phyloP scores from a whole-genome alignment of 2,888 invertebrate species.

The Acanthosoma haemorrhoidale region DNA sequence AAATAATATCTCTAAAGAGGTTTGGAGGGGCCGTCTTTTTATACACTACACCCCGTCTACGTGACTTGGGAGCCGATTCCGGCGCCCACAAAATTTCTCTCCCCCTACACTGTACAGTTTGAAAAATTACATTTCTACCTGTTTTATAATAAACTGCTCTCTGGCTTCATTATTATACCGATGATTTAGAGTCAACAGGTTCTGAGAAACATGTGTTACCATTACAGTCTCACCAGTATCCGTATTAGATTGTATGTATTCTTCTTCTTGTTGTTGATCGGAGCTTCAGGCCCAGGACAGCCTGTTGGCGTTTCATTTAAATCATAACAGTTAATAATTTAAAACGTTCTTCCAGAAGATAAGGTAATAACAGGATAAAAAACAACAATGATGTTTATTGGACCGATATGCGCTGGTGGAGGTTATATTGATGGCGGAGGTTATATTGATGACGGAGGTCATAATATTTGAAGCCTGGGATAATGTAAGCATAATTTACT shows the following conservation, averaged over 20 bases:
- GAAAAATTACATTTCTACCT: conserved; percentile 7
- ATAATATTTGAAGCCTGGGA: not conserved
- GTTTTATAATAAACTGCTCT: conserved; percentile 4
- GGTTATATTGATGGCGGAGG: not conserved
- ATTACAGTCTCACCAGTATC: not conserved
- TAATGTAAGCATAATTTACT: conserved; percentile 3
- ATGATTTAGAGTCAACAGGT: not conserved
- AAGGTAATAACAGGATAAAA: not conserved
- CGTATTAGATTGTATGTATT: not conserved
- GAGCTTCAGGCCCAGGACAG: no score
- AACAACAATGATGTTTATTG: not conserved
- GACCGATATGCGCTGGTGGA: no score
- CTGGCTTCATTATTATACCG: not conserved
- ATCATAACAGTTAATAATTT: not conserved
- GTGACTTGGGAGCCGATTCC: not conserved
- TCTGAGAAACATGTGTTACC: not conserved
- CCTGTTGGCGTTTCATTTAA: not conserved
- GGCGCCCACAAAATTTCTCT: not conserved
- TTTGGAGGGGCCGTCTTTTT: not conserved
- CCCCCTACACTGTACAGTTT: not conserved
- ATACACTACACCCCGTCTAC: not conserved
- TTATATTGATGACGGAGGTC: not conserved
- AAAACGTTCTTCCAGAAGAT: not conserved
- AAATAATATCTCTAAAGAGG: conserved; percentile 3
- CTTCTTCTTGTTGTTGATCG: not conserved